These are phyloP conservation scores for Lophius piscatorius DNA, from an alignment of 2,113 vertebrate species.

Conservation along the genomic window DNA sequence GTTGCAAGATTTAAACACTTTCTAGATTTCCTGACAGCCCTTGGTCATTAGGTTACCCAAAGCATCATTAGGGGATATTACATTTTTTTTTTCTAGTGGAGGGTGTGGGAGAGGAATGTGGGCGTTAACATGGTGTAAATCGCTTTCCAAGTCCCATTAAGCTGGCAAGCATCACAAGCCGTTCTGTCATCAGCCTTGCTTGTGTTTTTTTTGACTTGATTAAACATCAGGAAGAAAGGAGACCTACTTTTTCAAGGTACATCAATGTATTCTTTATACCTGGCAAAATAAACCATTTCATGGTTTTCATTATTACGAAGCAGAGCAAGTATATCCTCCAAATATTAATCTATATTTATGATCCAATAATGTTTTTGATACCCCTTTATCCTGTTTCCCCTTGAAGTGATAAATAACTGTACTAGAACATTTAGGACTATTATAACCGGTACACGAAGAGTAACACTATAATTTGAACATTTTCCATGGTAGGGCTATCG, in stretches of 20 bases:
- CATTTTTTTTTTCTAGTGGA: constrained; percentile 22
- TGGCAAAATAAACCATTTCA: no score
- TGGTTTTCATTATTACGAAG: no score
- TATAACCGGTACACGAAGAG: constrained; percentile 54
- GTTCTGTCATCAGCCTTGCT: constrained; percentile 11
- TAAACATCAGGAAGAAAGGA: not conserved
- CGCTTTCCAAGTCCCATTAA: constrained; percentile 18
- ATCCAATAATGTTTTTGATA: constrained; percentile 2
- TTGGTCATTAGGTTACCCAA: constrained; percentile 35
- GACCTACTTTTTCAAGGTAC: not conserved
- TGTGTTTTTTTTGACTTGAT: constrained; percentile 24
- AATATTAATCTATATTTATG: not conserved
- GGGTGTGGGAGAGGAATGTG: not conserved
- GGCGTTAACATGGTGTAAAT: constrained; percentile 27
- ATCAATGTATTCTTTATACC: no score
- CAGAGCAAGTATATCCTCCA: not conserved
- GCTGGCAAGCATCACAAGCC: constrained; percentile 17
- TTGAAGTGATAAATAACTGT: constrained; percentile 43
- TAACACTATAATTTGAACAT: constrained; percentile 67
- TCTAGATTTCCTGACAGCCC: constrained; percentile 42
- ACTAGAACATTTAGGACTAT: constrained; percentile 54
- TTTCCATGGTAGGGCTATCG: constrained; percentile 61
- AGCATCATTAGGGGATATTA: constrained; percentile 52
- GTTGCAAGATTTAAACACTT: constrained; percentile 25
- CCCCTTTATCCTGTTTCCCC: constrained; percentile 5